Evolutionary conservation across 2,797 vertebrate genomes (phyloP).

Genomic region (Parauchenoglanis ngamensis): DNA sequence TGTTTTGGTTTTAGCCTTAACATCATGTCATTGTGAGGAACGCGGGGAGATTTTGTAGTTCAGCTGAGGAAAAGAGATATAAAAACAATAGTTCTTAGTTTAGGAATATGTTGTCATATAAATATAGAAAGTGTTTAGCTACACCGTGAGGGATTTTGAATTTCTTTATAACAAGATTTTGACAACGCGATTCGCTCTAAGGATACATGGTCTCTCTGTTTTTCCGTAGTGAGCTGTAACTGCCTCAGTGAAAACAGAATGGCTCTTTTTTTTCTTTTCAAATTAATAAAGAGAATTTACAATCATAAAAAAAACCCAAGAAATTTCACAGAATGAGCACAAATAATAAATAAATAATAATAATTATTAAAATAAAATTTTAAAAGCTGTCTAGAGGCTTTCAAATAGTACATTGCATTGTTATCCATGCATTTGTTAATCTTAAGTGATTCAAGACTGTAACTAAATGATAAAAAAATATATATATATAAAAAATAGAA

Average conservation of each 20-base stretch:
- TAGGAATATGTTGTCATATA: neutral
- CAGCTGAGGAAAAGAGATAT: neutral
- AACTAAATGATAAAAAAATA: neutral
- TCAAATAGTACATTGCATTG: neutral
- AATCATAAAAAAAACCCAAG: neutral
- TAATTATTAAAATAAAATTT: neutral
- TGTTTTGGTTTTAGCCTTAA: neutral
- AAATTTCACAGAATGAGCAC: neutral
- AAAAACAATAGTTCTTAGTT: too few species aligned
- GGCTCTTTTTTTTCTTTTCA: too few species aligned
- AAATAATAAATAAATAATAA: neutral
- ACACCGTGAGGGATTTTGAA: neutral
- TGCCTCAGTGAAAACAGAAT: neutral
- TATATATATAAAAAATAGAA: neutral
- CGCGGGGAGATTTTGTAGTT: neutral
- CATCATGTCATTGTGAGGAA: neutral
- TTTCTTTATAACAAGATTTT: neutral
- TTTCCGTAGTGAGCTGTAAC: neutral
- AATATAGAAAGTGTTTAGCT: neutral
- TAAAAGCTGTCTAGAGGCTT: neutral
- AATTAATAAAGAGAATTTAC: neutral
- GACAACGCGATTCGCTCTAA: neutral
- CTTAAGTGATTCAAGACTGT: neutral
- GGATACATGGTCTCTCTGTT: neutral
- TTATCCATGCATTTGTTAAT: neutral